Base-by-base conservation (phyloP, 1,140 invertebrate species). In the Lysiphlebus fabarum region DNA sequence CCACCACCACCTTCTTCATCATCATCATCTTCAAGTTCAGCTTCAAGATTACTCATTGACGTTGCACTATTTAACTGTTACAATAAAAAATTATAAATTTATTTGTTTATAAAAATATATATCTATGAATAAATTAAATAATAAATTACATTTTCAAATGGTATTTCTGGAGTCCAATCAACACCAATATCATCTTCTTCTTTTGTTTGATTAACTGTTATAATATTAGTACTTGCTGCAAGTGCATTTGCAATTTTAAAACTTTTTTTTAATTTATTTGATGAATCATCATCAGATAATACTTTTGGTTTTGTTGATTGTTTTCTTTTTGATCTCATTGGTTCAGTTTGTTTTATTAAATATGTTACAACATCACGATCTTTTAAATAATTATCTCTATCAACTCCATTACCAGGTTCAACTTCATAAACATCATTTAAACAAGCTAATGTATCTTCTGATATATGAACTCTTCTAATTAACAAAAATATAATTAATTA, bases 391-490 rank as follows among this genome's bases (percentile, higher is more conserved):
- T 86, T 78, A 73, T 97, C 91, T 42, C 96, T 82, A 12, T 86
- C 86, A 9, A 86, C 87, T 0, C 95, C 95, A 60, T 92, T 84
- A 1, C 95, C 95, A 0, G 91, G 90, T 72, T 98, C 96, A 42
- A 96, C 91, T 69, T 96, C 92, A 71, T 96, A 98, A 5, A 89
- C 86, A 10, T 88, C 91, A 62, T 92, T 88, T 40, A 96, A 78
- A 74, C 90, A 95, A 55, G 90, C 86, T 12, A 91, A 77, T 0
- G 94, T 96, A 1, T 91, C 86, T 63, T 87, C 86, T 1, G 93
- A 96, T 69, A 96, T 95, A 70, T 96, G 94, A 38, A 96, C 93
- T 47, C 93, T 85, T 9, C 93, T 96, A 70, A n/a, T n/a, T n/a
- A 9, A 74, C 74, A 58, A 33, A 65, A 69, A 9, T 7, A 49